Evolutionary conservation across 2,888 invertebrate species (phyloP).

Genomic region (Stenolophus ochropezus): DNA sequence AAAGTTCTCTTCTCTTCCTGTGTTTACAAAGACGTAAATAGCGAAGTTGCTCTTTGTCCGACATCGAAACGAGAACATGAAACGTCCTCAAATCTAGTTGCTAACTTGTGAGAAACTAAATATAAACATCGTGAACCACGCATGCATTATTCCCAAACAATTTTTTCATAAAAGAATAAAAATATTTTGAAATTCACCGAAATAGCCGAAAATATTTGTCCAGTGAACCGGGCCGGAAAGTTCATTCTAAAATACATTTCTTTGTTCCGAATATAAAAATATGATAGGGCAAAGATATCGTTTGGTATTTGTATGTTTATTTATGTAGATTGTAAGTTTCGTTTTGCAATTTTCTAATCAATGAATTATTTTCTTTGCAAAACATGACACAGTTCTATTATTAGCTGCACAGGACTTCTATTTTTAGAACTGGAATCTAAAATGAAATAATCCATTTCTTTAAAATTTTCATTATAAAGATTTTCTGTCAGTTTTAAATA

Average conservation of each 20-base stretch:
- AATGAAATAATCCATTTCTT: too few relatives aligned
- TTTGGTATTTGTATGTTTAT: too few relatives aligned
- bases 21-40: conserved; percentile 59
- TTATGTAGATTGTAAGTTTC: not conserved
- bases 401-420: too few relatives aligned
- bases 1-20: conserved; percentile 56
- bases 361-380: too few relatives aligned
- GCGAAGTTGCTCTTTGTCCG: conserved; percentile 55
- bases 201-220: not conserved
- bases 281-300: not conserved
- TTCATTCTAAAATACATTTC: not conserved
- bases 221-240: not conserved
- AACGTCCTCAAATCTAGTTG: conserved; percentile 38
- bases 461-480: too few relatives aligned
- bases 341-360: not conserved
- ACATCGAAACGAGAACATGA: conserved; percentile 38
- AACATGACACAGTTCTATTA: too few relatives aligned
- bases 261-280: not conserved
- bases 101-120: conserved; percentile 45
- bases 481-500: too few relatives aligned
- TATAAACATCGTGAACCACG: conserved; percentile 30
- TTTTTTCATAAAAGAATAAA: conserved; percentile 6
- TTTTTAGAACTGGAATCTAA: too few relatives aligned
- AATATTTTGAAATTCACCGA: not conserved
- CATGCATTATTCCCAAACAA: not conserved